Evolutionary conservation across 2,797 vertebrate genomes (phyloP).

Genomic region (Tragelaphus oryx): DNA sequence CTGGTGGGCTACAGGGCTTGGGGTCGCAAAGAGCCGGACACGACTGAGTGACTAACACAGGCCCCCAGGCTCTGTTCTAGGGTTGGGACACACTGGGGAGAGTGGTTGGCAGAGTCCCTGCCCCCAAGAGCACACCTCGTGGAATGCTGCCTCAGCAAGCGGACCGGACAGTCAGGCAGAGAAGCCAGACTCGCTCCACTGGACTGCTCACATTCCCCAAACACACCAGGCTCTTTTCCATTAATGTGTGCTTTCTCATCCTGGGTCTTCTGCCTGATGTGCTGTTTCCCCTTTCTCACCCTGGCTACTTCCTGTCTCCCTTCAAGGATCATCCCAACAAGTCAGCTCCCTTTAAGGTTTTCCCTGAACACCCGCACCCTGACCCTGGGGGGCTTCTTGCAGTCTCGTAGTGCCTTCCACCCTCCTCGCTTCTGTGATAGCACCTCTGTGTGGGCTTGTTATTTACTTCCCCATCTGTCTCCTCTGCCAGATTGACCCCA

Average conservation of each 20-base stretch:
- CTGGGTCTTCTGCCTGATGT: background rate
- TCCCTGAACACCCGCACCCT: background rate
- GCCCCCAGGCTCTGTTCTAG: background rate
- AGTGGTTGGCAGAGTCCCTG: background rate
- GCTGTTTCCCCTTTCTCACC: slow-evolving; percentile 19
- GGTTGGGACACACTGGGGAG: background rate
- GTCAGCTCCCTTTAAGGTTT: slow-evolving; percentile 3
- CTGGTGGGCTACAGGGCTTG: background rate
- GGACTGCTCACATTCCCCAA: slow-evolving; percentile 29
- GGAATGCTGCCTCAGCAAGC: slow-evolving; percentile 31
- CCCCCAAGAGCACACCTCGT: background rate
- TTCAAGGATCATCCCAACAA: slow-evolving; percentile 33
- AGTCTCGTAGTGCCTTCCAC: background rate
- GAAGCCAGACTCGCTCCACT: background rate
- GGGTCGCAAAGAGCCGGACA: background rate
- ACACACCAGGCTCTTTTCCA: background rate
- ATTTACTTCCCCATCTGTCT: background rate
- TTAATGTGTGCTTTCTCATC: background rate
- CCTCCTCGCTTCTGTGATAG: background rate
- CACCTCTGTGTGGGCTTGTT: background rate
- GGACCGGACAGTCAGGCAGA: background rate
- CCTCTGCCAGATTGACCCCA: slow-evolving; percentile 12
- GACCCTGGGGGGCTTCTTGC: background rate
- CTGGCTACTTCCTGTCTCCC: slow-evolving; percentile 7
- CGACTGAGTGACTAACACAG: background rate